Conservation (phyloP, 35 echinoderm and acorn worm genomes). For the Stichopus chloronotus region DNA sequence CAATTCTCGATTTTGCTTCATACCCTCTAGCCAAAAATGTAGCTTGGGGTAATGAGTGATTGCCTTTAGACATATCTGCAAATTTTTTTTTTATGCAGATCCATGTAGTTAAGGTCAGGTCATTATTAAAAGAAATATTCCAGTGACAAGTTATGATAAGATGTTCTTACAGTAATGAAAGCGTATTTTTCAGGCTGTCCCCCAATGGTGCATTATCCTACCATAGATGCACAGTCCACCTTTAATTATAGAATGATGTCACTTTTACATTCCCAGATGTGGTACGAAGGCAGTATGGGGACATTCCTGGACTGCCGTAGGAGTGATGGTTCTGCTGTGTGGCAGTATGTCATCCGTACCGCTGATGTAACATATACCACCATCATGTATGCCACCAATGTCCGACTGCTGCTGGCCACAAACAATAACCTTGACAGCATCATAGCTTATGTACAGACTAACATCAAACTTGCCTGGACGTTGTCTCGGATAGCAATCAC, state of each 20-base stretch:
- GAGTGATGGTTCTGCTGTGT: constrained; percentile 63
- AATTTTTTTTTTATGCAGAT: no score
- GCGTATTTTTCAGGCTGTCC: no score
- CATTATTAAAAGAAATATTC: no score
- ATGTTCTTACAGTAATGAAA: no score
- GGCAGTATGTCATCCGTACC: constrained; percentile 52
- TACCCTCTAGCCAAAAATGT: no score
- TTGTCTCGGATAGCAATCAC: constrained; percentile 70
- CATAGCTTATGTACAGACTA: constrained; percentile 73
- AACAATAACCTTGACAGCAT: background rate
- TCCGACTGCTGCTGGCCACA: constrained; percentile 32
- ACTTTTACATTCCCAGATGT: constrained; percentile 50
- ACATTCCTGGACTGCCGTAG: constrained; percentile 55
- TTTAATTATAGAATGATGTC: background rate
- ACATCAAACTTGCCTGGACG: constrained; percentile 77
- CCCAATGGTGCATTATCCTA: no score
- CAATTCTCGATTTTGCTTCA: no score
- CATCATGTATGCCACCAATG: constrained; percentile 73
- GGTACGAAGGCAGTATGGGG: constrained; percentile 52
- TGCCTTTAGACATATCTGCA: no score
- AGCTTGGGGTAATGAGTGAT: no score
- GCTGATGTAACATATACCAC: constrained; percentile 65
- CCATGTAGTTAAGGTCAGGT: no score
- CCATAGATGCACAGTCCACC: no score
- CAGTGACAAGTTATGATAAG: no score